Conservation (phyloP, 2,888 invertebrate genomes). For the Conchocele bisecta region DNA sequence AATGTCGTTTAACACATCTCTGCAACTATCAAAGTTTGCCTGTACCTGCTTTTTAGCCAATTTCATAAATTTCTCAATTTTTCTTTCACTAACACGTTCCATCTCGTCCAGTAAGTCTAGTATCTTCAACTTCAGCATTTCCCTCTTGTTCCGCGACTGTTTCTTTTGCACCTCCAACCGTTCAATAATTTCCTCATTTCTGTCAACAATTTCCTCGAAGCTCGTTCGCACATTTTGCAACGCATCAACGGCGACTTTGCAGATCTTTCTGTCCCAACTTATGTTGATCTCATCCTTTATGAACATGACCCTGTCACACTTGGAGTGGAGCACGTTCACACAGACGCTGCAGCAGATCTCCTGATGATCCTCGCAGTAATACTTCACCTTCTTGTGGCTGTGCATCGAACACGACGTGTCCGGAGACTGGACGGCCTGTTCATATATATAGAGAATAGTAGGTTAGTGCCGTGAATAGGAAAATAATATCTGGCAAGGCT, state of each 20-base stretch:
- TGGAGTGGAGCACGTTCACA: constrained; percentile 46
- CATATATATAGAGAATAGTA: too few relatives aligned
- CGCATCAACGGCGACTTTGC: constrained; percentile 28
- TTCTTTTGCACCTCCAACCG: constrained; percentile 32
- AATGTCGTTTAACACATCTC: constrained; percentile 32
- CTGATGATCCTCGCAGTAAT: constrained; percentile 57
- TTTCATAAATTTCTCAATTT: constrained; percentile 41
- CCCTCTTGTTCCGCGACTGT: constrained; percentile 26
- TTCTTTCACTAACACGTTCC: constrained; percentile 38
- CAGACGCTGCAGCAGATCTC: constrained; percentile 57
- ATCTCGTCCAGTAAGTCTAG: constrained; percentile 44
- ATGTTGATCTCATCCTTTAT: constrained; percentile 49
- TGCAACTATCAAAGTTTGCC: constrained; percentile 38
- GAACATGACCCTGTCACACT: constrained; percentile 52
- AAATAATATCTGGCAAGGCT: too few relatives aligned
- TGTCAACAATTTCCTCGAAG: constrained; percentile 46
- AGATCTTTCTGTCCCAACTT: constrained; percentile 25
- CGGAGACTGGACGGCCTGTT: not conserved
- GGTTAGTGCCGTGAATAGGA: too few relatives aligned
- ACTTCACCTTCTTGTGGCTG: constrained; percentile 54
- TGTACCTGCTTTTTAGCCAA: constrained; percentile 23
- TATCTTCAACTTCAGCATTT: constrained; percentile 21
- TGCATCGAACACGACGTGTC: constrained; percentile 41
- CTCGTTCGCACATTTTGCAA: constrained; percentile 30
- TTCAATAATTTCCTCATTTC: constrained; percentile 21